These are phyloP conservation scores for Paramormyrops hopkinsi DNA, from an alignment of 2,797 vertebrate genomes.

Conservation along the genomic window DNA sequence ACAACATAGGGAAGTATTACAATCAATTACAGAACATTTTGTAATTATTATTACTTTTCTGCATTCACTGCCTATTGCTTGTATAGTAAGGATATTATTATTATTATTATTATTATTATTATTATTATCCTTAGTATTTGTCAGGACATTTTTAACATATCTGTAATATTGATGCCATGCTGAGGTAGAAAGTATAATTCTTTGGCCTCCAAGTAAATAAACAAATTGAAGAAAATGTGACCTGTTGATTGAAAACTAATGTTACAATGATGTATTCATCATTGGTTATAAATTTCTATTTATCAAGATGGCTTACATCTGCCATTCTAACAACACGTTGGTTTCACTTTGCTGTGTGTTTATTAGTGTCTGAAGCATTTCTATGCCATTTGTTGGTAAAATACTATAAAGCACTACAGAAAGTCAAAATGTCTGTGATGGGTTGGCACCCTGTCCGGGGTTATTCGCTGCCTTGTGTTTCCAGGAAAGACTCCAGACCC, in stretches of 20 bases:
- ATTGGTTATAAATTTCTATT: neutral
- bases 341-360: neutral
- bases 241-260: neutral
- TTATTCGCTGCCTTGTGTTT: neutral
- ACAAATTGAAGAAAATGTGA: neutral
- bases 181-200: neutral
- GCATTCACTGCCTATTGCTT: neutral
- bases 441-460: neutral
- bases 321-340: neutral
- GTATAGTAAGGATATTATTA: neutral
- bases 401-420: neutral
- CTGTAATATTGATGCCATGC: neutral
- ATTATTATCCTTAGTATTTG: neutral
- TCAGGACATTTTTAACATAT: neutral
- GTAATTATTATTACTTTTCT: neutral
- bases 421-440: neutral
- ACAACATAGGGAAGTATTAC: neutral
- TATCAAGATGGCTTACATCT: neutral
- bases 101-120: neutral
- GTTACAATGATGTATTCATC: neutral
- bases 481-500: neutral
- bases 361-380: neutral
- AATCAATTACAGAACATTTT: neutral
- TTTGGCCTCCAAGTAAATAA: neutral
- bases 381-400: neutral